Base-by-base conservation (phyloP, 2,797 vertebrate species). In the Acomys russatus region DNA sequence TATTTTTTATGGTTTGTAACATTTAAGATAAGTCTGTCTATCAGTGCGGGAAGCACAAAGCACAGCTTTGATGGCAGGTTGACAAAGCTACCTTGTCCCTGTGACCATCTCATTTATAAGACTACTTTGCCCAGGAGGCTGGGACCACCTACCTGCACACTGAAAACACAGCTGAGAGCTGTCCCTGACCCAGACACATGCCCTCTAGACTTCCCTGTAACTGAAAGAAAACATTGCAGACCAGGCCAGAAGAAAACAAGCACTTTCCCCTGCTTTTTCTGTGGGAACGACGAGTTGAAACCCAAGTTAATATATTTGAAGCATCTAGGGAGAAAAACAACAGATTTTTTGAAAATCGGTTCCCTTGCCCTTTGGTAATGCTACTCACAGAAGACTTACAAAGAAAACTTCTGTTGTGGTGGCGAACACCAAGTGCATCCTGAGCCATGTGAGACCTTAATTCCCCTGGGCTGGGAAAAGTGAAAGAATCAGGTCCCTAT, bases 251-350 rank as follows among this genome's bases (percentile, higher is more conserved):
- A 80, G 95, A 96, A 73, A 97, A 92, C 87, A 97, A 85, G 92
- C 76, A 79, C 86, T 91, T 71, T 68, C 63, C n/a, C 61, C 30
- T 95, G 9, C 74, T 88, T 92, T 97, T 92, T 97, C 97, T 96
- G 91, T 90, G 61, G 93, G 93, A 97, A 97, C 80, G 74, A 96
- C 76, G 96, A 98, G 78, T 66, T 97, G 97, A 98, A 97, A 78
- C 87, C 87, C 92, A 96, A 93, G 96, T 97, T 96, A 98, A 98
- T 96, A 97, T 94, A 97, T 95, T 97, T 96, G 91, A 97, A 96
- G 95, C 97, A 97, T 97, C 95, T 97, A 89, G 77, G 97, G 56
- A 49, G 61, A 94, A 95, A 95, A 97, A 93, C 96, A 97, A 95
- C 92, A 80, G 91, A 96, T 87, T 97, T 87, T 91, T 61, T 88